A percentile compares a stretch with the other conserved stretches of the same genome.
Evolutionary conservation across 2,113 vertebrate genomes (phyloP).

Genomic region (Nicator chloris): DNA sequence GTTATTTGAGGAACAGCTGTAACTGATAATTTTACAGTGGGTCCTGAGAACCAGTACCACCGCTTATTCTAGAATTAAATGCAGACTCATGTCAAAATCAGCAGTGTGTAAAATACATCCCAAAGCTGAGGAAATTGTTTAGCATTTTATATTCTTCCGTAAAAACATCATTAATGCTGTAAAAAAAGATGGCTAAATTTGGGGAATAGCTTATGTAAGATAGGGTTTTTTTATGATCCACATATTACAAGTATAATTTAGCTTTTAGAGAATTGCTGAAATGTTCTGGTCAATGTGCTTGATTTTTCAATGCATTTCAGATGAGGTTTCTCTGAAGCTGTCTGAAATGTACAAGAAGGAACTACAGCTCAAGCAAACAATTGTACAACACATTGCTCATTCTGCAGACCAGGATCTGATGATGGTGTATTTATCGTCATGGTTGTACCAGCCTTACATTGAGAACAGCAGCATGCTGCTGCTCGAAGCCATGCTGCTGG

Average conservation of each 20-base stretch:
- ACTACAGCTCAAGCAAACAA: slow-evolving; percentile 78
- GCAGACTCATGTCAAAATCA: background rate
- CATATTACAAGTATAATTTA: background rate
- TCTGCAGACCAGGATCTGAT: slow-evolving; percentile 71
- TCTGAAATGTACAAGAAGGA: slow-evolving; percentile 80
- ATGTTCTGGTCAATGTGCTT: background rate
- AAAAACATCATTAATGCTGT: background rate
- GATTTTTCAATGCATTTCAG: slow-evolving; percentile 68
- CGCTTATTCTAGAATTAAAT: background rate
- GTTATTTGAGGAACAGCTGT: background rate
- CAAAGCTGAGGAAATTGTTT: background rate
- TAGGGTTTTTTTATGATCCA: background rate
- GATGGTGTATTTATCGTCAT: slow-evolving; percentile 87
- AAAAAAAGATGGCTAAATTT: background rate
- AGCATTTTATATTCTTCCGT: background rate
- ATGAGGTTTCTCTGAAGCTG: slow-evolving; percentile 70
- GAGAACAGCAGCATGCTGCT: slow-evolving; percentile 71
- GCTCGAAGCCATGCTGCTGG: slow-evolving; percentile 88
- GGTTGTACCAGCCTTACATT: slow-evolving; percentile 91
- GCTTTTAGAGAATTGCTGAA: background rate
- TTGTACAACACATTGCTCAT: slow-evolving; percentile 85
- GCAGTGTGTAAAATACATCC: background rate
- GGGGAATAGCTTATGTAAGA: background rate
- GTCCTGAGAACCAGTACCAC: background rate
- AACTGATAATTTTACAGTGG: background rate